Base-by-base conservation (phyloP, 2,888 invertebrate genomes). In the Hemaris fuciformis region DNA sequence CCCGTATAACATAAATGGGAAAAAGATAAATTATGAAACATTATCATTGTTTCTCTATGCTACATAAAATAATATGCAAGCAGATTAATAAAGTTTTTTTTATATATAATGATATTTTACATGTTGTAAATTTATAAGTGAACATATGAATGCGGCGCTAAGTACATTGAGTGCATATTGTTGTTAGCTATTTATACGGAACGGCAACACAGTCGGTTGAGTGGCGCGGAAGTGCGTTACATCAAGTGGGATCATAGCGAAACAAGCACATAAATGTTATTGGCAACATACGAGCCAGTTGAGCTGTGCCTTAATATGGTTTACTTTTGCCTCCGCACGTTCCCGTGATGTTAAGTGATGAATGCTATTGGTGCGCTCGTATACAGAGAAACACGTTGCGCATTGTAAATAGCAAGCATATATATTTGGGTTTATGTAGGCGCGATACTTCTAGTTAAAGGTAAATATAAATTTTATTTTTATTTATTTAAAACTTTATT, bases 281-380 rank as follows among this genome's bases (percentile, higher is more conserved):
- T 64, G 62, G 70, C 64, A 65, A 69, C 67, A 45, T 69, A 70
- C 65, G 67, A 65, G 73, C 61, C 65, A 62, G 61, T 60, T 34
- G 38, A 25, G 41, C 23, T 5, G n/a, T 60, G 60, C 57, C 60
- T 60, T 73, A 74, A 76, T 76, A 66, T 72, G 69, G 70, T 71
- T 72, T 76, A 71, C 66, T 74, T 75, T 75, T 72, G 74, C 74
- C 68, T 60, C 60, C 67, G 71, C 78, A 77, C 79, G 80, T 78
- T 68, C 63, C 59, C 62, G 53, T 65, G 66, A 66, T 65, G 73
- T 71, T 75, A 73, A 79, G 74, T 77, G 71, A 76, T 73, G 76
- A 73, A 69, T 66, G 64, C 64, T 65, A 66, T 72, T 68, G 69
- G 69, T 69, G 66, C 66, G 66, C 61, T 65, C 27, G 15, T 27